Conservation (phyloP, 2,113 vertebrate species). For the Tetraodon nigroviridis region DNA sequence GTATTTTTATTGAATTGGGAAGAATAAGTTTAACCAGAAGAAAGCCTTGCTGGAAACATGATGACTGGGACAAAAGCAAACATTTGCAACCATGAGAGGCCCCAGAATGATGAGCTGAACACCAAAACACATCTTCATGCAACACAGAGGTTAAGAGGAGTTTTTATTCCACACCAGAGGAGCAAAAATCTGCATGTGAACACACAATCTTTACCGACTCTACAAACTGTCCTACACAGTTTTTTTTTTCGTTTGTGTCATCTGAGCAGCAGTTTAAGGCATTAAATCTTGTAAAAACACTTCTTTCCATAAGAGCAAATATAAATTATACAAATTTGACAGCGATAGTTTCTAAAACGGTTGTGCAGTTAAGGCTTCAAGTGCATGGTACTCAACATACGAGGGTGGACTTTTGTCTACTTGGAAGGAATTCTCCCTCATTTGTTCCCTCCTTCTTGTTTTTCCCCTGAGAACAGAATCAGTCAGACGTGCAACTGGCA, state of each 20-base stretch:
- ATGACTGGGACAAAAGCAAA: background rate
- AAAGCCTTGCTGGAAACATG: background rate
- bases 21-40: too few relatives aligned
- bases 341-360: background rate
- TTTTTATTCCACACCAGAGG: background rate
- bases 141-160: background rate
- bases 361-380: conserved; percentile 10
- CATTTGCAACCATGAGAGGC: background rate
- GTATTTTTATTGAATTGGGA: too few relatives aligned
- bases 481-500: conserved; percentile 7
- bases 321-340: background rate
- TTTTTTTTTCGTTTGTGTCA: background rate
- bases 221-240: too few relatives aligned
- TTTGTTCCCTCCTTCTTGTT: background rate
- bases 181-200: background rate
- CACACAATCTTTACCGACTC: too few relatives aligned
- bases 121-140: background rate
- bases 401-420: background rate
- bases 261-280: conserved; percentile 24
- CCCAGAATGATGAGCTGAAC: too few relatives aligned
- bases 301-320: background rate
- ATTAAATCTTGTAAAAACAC: conserved; percentile 8
- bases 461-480: background rate
- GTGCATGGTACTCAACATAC: conserved; percentile 12
- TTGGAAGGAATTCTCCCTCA: background rate